Evolutionary conservation across 2,113 vertebrate genomes (phyloP).

Genomic region (Rafetus swinhoei): DNA sequence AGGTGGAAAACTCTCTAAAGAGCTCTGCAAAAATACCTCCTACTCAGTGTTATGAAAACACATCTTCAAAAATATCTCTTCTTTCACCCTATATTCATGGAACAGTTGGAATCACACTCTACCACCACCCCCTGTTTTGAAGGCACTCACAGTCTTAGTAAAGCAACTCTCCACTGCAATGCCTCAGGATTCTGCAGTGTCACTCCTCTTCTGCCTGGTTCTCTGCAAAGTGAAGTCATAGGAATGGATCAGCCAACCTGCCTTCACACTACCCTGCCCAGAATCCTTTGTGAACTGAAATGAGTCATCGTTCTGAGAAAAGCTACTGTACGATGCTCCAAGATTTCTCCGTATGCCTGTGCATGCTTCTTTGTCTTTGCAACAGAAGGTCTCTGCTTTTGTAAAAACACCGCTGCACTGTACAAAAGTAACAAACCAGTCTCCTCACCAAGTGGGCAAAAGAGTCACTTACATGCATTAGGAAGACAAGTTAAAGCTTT

Average conservation of each 20-base stretch:
- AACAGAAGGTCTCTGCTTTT: slow-evolving; percentile 52
- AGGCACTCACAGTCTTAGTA: slow-evolving; percentile 62
- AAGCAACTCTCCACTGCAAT: slow-evolving; percentile 73
- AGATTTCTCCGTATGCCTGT: slow-evolving; percentile 65
- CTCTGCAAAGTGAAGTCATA: slow-evolving; percentile 85
- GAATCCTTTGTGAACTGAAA: slow-evolving; percentile 83
- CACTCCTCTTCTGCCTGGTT: slow-evolving; percentile 74
- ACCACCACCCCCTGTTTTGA: slow-evolving; percentile 48
- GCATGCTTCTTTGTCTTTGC: slow-evolving; percentile 78
- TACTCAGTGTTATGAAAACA: slow-evolving; percentile 43
- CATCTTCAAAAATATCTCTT: slow-evolving; percentile 12
- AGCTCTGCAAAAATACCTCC: slow-evolving; percentile 60
- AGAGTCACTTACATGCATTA: slow-evolving; percentile 61
- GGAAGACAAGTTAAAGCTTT: slow-evolving; percentile 43
- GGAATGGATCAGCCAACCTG: slow-evolving; percentile 79
- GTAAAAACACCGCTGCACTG: slow-evolving; percentile 53
- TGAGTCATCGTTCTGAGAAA: slow-evolving; percentile 82
- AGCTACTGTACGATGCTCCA: slow-evolving; percentile 68
- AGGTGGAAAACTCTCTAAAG: slow-evolving; percentile 44
- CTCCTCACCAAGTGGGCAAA: slow-evolving; percentile 63
- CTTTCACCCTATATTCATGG: slow-evolving; percentile 42
- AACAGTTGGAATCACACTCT: slow-evolving; percentile 47
- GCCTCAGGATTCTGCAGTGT: slow-evolving; percentile 79
- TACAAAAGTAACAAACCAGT: slow-evolving; percentile 64
- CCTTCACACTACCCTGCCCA: slow-evolving; percentile 81